phyloP scores from a whole-genome alignment of 2,888 invertebrate species.

The Meghimatium bilineatum region DNA sequence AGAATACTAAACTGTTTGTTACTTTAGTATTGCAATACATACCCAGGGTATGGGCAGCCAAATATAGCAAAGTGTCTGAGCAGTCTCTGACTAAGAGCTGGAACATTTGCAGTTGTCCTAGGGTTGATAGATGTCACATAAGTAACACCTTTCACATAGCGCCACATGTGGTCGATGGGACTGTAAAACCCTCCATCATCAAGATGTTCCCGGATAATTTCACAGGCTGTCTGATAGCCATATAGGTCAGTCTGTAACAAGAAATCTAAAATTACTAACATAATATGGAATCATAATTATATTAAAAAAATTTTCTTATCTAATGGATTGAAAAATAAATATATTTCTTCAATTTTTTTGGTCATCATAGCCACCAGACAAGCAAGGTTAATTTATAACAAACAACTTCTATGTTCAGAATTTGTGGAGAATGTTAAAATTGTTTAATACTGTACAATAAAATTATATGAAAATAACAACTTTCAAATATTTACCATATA shows the following conservation, averaged over 20 bases:
- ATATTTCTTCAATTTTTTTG: no score
- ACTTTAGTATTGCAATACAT: slow-evolving; percentile 45
- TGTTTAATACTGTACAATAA: no score
- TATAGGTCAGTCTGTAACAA: slow-evolving; percentile 67
- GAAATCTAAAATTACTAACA: neutral
- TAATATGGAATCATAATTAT: no score
- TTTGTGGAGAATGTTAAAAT: no score
- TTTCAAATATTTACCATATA: no score
- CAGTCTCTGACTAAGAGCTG: slow-evolving; percentile 71
- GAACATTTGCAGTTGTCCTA: slow-evolving; percentile 66
- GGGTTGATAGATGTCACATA: slow-evolving; percentile 75
- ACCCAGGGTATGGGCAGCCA: slow-evolving; percentile 73
- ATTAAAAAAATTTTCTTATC: no score
- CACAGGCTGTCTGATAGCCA: slow-evolving; percentile 75
- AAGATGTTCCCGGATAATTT: slow-evolving; percentile 75
- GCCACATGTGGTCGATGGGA: slow-evolving; percentile 71
- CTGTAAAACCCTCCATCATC: slow-evolving; percentile 76
- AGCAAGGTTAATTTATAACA: no score
- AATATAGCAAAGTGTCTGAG: slow-evolving; percentile 75
- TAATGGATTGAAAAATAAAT: no score
- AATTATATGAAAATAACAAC: no score
- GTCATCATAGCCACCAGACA: no score
- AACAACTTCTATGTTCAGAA: no score
- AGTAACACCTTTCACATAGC: slow-evolving; percentile 75
- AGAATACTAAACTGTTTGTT: neutral